Evolutionary conservation across 1,140 invertebrate genomes (phyloP).

Genomic region (Apis cerana): DNA sequence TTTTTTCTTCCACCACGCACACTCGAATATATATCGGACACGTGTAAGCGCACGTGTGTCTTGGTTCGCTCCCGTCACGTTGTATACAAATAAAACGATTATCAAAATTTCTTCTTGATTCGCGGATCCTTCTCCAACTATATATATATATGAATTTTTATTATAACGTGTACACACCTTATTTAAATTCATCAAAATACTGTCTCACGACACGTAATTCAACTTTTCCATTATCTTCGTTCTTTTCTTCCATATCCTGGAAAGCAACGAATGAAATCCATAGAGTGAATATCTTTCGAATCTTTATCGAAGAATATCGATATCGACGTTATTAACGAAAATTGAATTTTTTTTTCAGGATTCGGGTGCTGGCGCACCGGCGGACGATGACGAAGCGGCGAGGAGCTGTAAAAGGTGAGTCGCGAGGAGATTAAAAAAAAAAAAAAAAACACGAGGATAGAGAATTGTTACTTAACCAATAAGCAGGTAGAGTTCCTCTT

Average conservation of each 20-base stretch:
- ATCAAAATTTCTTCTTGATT: too few species aligned
- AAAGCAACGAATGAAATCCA: too few species aligned
- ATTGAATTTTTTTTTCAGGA: constrained; percentile 70
- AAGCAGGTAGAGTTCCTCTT: constrained; percentile 23
- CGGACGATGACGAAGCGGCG: constrained; percentile 79
- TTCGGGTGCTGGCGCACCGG: constrained; percentile 79
- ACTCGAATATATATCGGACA: constrained; percentile 27
- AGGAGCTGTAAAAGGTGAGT: constrained; percentile 81
- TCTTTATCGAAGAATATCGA: not conserved
- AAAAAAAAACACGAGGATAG: constrained; percentile 2
- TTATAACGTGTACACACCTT: too few species aligned
- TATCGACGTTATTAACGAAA: not conserved
- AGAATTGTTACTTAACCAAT: constrained; percentile 44
- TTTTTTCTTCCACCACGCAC: constrained; percentile 11
- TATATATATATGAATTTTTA: not conserved
- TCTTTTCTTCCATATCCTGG: too few species aligned
- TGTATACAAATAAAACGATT: too few species aligned
- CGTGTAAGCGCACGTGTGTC: constrained; percentile 20
- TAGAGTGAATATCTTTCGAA: not conserved
- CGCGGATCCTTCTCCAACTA: too few species aligned
- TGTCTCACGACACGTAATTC: not conserved
- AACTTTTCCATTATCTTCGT: too few species aligned
- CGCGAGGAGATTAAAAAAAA: not conserved
- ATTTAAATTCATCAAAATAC: too few species aligned
- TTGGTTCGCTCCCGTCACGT: constrained; percentile 2